A percentile compares a stretch with the other conserved stretches of the same genome.
Evolutionary conservation across 2,797 vertebrate genomes (phyloP).

Genomic region (Carapus acus): DNA sequence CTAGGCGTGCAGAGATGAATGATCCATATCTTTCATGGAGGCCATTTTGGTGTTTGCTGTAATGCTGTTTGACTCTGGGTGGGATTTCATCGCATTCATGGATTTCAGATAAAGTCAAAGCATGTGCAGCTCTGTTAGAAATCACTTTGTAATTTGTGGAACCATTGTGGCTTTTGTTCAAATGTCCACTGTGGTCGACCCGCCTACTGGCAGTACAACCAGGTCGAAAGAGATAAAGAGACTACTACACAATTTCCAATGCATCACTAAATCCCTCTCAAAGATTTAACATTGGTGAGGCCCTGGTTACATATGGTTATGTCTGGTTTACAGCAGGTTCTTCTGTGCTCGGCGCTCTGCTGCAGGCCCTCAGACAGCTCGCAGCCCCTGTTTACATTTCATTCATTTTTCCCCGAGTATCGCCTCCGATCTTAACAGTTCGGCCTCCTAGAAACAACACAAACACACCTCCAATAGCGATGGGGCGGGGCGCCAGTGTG

Average conservation of each 20-base stretch:
- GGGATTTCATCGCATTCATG: background rate
- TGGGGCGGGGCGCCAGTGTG: background rate
- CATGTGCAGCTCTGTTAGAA: background rate
- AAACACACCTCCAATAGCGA: slow-evolving; percentile 8
- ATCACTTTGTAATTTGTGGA: background rate
- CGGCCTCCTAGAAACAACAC: slow-evolving; percentile 25
- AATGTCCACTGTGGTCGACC: background rate
- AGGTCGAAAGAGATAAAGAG: background rate
- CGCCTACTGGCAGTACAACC: background rate
- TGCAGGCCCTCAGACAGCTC: slow-evolving; percentile 1
- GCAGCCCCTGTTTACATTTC: slow-evolving; percentile 36
- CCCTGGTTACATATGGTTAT: background rate
- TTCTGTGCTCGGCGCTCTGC: slow-evolving; percentile 8
- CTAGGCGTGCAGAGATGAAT: background rate
- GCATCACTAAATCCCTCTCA: too few species aligned
- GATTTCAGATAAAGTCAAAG: background rate
- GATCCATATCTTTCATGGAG: background rate
- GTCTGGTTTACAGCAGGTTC: background rate
- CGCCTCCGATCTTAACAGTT: slow-evolving; percentile 12
- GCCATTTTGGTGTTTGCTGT: background rate
- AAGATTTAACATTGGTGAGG: too few species aligned
- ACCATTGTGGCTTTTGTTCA: background rate
- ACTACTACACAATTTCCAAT: too few species aligned
- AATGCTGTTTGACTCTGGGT: slow-evolving; percentile 3
- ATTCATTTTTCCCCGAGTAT: slow-evolving; percentile 16